phyloP scores from a whole-genome alignment of 1,140 invertebrate genomes.

The Chrysopa pallens region DNA sequence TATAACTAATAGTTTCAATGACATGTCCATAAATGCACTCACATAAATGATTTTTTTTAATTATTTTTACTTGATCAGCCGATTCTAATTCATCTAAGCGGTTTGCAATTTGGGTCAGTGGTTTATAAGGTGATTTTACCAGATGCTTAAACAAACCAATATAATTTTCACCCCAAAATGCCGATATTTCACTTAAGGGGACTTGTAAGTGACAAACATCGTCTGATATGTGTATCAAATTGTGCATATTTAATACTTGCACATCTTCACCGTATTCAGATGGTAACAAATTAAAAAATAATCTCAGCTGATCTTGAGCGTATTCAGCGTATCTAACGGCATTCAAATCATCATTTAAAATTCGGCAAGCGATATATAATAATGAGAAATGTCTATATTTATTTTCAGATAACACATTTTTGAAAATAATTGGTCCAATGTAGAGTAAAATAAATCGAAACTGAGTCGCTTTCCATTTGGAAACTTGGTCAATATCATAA shows the following conservation, averaged over 20 bases:
- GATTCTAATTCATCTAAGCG: too few relatives aligned
- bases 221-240: conserved; percentile 1
- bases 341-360: background rate
- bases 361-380: conserved; percentile 1
- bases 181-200: too few relatives aligned
- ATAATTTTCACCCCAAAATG: too few relatives aligned
- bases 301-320: background rate
- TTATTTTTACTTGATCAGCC: too few relatives aligned
- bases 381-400: conserved; percentile 2
- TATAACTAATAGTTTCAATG: too few relatives aligned
- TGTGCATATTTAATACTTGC: conserved; percentile 1
- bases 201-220: background rate
- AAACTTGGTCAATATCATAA: conserved; percentile 8
- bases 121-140: too few relatives aligned
- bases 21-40: too few relatives aligned
- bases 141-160: too few relatives aligned
- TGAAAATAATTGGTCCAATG: conserved; percentile 12
- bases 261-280: background rate
- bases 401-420: conserved; percentile 1
- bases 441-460: conserved; percentile 15
- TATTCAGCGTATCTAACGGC: background rate
- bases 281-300: background rate
- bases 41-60: too few relatives aligned
- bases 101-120: too few relatives aligned
- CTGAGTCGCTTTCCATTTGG: conserved; percentile 17